Evolutionary conservation across 2,888 invertebrate species (phyloP).

Genomic region (Leucoma salicis): DNA sequence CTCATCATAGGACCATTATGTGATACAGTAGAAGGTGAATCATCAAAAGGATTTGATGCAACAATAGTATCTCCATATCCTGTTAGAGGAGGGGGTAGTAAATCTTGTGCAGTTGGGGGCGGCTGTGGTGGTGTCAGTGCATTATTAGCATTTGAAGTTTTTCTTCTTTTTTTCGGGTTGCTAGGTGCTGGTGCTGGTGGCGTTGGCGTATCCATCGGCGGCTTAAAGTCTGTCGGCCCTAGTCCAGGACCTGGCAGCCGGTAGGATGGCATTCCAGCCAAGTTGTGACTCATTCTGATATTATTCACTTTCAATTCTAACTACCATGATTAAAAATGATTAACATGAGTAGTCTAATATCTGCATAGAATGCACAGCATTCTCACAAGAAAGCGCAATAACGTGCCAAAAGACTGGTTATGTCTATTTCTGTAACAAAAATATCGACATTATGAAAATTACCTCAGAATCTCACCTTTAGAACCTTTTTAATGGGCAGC

Average conservation of each 20-base stretch:
- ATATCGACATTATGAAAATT: constrained; percentile 22
- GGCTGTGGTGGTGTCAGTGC: constrained; percentile 84
- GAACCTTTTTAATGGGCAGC: no score
- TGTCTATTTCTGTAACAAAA: constrained; percentile 79
- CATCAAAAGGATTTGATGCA: constrained; percentile 97
- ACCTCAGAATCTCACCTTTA: not conserved
- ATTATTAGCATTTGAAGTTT: constrained; percentile 88
- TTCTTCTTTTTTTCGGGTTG: constrained; percentile 93
- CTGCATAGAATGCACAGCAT: constrained; percentile 67
- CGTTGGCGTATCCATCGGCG: constrained; percentile 86
- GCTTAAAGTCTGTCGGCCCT: constrained; percentile 88
- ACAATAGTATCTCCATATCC: constrained; percentile 97
- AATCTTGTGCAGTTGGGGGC: constrained; percentile 88
- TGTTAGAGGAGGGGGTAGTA: constrained; percentile 92
- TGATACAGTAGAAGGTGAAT: constrained; percentile 87
- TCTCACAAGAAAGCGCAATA: constrained; percentile 65
- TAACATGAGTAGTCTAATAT: constrained; percentile 47
- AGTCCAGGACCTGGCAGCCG: constrained; percentile 88
- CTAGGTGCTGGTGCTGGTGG: constrained; percentile 89
- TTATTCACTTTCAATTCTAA: constrained; percentile 62
- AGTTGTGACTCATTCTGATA: constrained; percentile 88
- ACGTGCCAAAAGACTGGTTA: constrained; percentile 66
- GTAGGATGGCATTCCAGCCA: constrained; percentile 90
- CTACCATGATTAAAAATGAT: constrained; percentile 59
- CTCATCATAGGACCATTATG: constrained; percentile 84